A percentile compares a stretch with the other conserved stretches of the same genome.
phyloP scores from a whole-genome alignment of 2,888 invertebrate genomes.

The Chrysolina americana region DNA sequence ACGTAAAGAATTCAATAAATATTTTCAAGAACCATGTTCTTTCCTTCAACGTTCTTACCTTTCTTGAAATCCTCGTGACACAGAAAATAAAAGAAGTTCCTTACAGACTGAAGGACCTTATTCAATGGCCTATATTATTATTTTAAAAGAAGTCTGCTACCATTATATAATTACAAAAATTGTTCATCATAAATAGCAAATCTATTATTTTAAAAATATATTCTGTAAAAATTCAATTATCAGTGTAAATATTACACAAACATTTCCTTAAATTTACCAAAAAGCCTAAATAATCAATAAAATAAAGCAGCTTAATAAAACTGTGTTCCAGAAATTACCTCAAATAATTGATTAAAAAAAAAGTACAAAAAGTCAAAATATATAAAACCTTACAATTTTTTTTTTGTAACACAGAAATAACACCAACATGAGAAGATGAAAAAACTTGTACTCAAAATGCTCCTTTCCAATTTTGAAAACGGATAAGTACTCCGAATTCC shows the following conservation, averaged over 20 bases:
- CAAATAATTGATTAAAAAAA: not conserved
- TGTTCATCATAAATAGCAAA: not conserved
- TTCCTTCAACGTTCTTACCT: too few species aligned
- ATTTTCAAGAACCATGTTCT: too few species aligned
- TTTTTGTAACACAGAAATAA: slow-evolving; percentile 37
- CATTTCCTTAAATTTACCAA: not conserved
- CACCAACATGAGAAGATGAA: slow-evolving; percentile 47
- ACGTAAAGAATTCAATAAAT: too few species aligned
- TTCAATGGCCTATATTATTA: too few species aligned
- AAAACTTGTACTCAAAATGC: slow-evolving; percentile 51
- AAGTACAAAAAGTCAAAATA: not conserved
- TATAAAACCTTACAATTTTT: slow-evolving; percentile 32
- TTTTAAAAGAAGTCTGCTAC: too few species aligned
- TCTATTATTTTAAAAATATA: not conserved
- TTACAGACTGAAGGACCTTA: too few species aligned
- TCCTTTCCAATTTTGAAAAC: slow-evolving; percentile 39
- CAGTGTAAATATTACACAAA: slow-evolving; percentile 21
- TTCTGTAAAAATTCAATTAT: slow-evolving; percentile 7
- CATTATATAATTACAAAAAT: too few species aligned
- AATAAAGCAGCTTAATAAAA: not conserved
- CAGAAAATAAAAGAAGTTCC: not conserved
- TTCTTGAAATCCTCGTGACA: not conserved
- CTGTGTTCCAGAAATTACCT: not conserved
- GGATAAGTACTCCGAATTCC: not conserved
- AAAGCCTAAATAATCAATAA: slow-evolving; percentile 5